A percentile compares a stretch with the other conserved stretches of the same genome.
These are phyloP conservation scores for Pterocles burchelli DNA, from an alignment of 2,113 vertebrate species.

Conservation along the genomic window DNA sequence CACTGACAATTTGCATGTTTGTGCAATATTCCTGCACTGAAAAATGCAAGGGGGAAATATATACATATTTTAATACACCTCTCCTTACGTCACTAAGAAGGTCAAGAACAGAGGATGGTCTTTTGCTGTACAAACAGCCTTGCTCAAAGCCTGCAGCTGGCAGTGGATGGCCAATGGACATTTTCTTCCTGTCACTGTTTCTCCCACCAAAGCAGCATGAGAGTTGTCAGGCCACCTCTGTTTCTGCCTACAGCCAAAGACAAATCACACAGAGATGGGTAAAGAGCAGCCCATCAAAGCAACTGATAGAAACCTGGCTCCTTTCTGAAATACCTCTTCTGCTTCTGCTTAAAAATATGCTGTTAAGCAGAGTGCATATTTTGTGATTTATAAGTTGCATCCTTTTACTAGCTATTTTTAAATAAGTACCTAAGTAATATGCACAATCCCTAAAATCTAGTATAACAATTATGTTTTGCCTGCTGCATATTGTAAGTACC, in stretches of 20 bases:
- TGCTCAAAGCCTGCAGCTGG: neutral
- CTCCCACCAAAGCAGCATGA: neutral
- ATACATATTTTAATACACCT: neutral
- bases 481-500: neutral
- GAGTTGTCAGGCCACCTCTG: neutral
- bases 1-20: rapidly evolving
- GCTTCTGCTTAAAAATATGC: neutral
- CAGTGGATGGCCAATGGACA: neutral
- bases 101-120: neutral
- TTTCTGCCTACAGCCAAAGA: neutral
- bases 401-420: slow-evolving; percentile 7
- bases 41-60: neutral
- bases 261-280: neutral
- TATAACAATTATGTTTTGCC: neutral
- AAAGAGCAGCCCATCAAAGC: neutral
- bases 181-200: neutral
- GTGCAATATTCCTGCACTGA: neutral
- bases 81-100: neutral
- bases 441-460: neutral
- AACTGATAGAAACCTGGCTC: neutral
- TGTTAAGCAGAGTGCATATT: neutral
- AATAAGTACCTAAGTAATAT: neutral
- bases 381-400: neutral
- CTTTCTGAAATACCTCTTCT: neutral
- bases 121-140: neutral